Conservation (phyloP, 2,888 invertebrate genomes). For the Chelonus formosanus region DNA sequence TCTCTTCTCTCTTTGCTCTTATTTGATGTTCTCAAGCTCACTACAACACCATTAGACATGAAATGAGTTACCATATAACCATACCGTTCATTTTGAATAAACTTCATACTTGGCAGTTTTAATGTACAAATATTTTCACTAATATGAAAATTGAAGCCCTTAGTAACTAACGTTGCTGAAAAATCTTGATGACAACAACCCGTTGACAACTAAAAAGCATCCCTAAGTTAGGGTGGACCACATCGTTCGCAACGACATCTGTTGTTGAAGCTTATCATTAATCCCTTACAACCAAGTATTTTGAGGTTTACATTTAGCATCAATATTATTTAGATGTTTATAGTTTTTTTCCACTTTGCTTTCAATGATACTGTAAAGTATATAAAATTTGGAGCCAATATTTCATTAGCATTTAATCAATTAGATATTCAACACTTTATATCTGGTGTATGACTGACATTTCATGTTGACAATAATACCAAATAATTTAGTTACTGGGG, state of each 20-base stretch:
- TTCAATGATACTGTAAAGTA: background rate
- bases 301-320: constrained; percentile 27
- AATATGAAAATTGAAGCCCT: constrained; percentile 4
- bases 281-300: constrained; percentile 50
- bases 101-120: too few relatives aligned
- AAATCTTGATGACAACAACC: constrained; percentile 32
- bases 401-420: too few relatives aligned
- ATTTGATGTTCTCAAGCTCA: constrained; percentile 11
- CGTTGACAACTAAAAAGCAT: constrained; percentile 38
- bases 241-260: constrained; percentile 53
- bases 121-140: too few relatives aligned
- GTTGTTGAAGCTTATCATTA: constrained; percentile 42
- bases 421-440: too few relatives aligned
- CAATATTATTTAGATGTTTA: constrained; percentile 31
- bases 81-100: background rate
- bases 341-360: constrained; percentile 3
- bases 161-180: constrained; percentile 14
- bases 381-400: too few relatives aligned
- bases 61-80: background rate
- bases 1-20: constrained; percentile 9
- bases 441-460: background rate
- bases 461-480: background rate
- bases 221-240: constrained; percentile 53
- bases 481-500: constrained; percentile 31
- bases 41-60: constrained; percentile 10